Evolutionary conservation across 2,888 invertebrate species (phyloP).

Genomic region (Callosobruchus maculatus): DNA sequence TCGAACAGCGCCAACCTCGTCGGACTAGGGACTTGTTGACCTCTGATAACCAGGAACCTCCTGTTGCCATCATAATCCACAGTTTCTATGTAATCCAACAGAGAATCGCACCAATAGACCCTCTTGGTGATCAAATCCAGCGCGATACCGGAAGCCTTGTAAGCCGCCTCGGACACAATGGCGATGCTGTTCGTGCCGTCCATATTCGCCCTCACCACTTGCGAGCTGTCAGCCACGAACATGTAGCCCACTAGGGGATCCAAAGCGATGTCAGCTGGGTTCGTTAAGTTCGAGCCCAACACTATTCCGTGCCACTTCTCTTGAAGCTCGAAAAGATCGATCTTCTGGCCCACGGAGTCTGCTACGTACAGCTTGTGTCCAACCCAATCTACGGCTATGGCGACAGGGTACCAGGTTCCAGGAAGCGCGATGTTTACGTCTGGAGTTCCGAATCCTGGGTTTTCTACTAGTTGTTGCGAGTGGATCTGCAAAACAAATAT

Average conservation of each 20-base stretch:
- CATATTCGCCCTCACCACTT: slow-evolving; percentile 86
- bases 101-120: slow-evolving; percentile 94
- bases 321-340: slow-evolving; percentile 89
- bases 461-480: slow-evolving; percentile 54
- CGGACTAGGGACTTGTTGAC: slow-evolving; percentile 83
- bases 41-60: slow-evolving; percentile 74
- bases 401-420: slow-evolving; percentile 85
- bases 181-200: slow-evolving; percentile 82
- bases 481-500: slow-evolving; percentile 60
- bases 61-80: slow-evolving; percentile 89
- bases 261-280: slow-evolving; percentile 86
- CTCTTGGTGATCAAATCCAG: slow-evolving; percentile 87
- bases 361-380: slow-evolving; percentile 94
- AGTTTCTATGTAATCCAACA: slow-evolving; percentile 93
- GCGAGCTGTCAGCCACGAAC: slow-evolving; percentile 83
- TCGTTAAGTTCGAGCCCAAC: slow-evolving; percentile 85
- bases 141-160: slow-evolving; percentile 88
- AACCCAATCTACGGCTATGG: slow-evolving; percentile 95
- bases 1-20: slow-evolving; percentile 81
- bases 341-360: slow-evolving; percentile 87
- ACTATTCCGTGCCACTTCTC: slow-evolving; percentile 88
- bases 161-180: slow-evolving; percentile 88
- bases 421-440: slow-evolving; percentile 70
- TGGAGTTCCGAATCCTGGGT: slow-evolving; percentile 49
- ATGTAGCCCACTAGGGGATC: slow-evolving; percentile 88